Percentiles rank a stretch among this genome's conserved stretches.
phyloP scores from a whole-genome alignment of 2,888 invertebrate genomes.

The Spatulosminthurus flaviceps region DNA sequence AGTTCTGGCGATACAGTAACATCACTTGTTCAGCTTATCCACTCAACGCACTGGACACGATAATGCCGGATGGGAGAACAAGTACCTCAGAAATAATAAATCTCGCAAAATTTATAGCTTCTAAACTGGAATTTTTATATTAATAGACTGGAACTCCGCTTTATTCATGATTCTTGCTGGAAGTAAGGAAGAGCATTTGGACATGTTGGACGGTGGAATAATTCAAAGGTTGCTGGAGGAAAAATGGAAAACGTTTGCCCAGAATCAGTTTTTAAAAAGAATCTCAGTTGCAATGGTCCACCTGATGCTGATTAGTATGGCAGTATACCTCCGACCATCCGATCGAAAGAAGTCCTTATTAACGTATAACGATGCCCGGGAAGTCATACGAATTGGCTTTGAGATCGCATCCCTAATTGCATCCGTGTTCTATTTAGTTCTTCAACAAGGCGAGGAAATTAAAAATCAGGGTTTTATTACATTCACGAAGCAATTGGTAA shows the following conservation, averaged over 20 bases:
- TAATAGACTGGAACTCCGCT: conserved; percentile 98
- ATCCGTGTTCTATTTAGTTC: conserved; percentile 85
- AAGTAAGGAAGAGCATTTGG: conserved; percentile 95
- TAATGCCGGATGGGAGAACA: conserved; percentile 92
- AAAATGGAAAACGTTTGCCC: conserved; percentile 99
- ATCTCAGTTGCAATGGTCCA: conserved; percentile 88
- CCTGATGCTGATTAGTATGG: conserved; percentile 84
- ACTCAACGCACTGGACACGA: conserved; percentile 92
- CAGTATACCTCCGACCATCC: conserved; percentile 89
- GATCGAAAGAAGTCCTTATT: conserved; percentile 71
- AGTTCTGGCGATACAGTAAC: conserved; percentile 99
- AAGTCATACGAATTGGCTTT: conserved; percentile 74
- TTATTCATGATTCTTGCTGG: conserved; percentile 97
- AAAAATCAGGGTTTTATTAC: conserved; percentile 90
- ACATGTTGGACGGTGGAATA: conserved; percentile 98
- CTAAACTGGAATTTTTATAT: no score
- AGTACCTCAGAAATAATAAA: conserved; percentile 70
- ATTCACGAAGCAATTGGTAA: conserved; percentile 83
- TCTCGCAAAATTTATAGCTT: no score
- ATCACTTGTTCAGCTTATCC: conserved; percentile 99
- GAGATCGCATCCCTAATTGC: conserved; percentile 87
- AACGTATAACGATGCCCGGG: conserved; percentile 65
- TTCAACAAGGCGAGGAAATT: conserved; percentile 94
- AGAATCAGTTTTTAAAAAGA: conserved; percentile 93
- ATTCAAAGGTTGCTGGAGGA: conserved; percentile 96